Conservation (phyloP, 2,888 invertebrate genomes). For the Sphinx pinastri region DNA sequence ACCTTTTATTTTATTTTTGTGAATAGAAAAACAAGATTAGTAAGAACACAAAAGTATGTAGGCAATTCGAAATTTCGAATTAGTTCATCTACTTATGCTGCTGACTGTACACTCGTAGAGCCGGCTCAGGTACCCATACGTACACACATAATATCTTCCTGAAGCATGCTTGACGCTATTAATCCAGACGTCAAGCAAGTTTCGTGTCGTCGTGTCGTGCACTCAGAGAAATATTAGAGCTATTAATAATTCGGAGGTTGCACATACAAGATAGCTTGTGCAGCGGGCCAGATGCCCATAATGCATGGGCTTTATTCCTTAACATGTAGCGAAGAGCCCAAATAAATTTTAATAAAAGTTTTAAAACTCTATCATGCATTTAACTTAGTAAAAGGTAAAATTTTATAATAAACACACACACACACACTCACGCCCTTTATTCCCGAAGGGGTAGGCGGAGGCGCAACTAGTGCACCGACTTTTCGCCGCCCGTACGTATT, state of each 20-base stretch:
- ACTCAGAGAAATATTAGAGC: constrained; percentile 72
- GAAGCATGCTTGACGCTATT: constrained; percentile 59
- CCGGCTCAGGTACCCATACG: constrained; percentile 25
- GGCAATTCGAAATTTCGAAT: too few species aligned
- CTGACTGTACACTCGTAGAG: too few species aligned
- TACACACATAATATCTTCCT: constrained; percentile 40
- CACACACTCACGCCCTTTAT: too few species aligned
- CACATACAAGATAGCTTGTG: constrained; percentile 68
- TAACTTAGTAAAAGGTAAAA: background rate
- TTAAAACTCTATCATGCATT: background rate
- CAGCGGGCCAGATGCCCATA: constrained; percentile 64
- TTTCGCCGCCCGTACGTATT: too few species aligned
- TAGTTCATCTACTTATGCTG: too few species aligned
- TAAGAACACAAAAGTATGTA: too few species aligned
- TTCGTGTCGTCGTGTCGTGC: constrained; percentile 66
- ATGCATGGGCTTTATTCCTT: constrained; percentile 50
- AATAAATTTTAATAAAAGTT: constrained; percentile 14
- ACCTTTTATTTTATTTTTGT: too few species aligned
- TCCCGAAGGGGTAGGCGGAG: too few species aligned
- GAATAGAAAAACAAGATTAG: too few species aligned
- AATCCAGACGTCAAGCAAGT: constrained; percentile 67
- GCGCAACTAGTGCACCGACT: too few species aligned
- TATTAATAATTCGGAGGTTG: constrained; percentile 76
- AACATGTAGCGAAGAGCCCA: background rate
- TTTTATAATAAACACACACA: too few species aligned